Percentiles rank a stretch among this genome's conserved stretches.
Evolutionary conservation across 2,888 invertebrate species (phyloP).

Genomic region (Folsomia candida): DNA sequence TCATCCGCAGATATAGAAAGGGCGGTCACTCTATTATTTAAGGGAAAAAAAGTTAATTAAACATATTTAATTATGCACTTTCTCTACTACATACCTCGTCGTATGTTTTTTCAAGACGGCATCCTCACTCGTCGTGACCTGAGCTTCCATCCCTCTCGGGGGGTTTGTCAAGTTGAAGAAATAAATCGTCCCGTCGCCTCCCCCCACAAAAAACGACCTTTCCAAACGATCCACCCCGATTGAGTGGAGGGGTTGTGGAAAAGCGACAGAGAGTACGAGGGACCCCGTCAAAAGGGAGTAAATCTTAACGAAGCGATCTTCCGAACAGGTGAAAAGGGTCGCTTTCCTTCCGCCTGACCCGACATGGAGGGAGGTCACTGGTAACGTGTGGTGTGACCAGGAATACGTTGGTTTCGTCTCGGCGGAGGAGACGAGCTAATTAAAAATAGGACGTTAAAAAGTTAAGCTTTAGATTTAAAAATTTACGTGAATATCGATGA

Average conservation of each 20-base stretch:
- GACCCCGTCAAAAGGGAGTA: slow-evolving; percentile 71
- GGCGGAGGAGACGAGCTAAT: slow-evolving; percentile 57
- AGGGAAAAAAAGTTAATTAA: background rate
- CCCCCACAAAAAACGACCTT: slow-evolving; percentile 71
- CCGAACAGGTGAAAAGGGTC: slow-evolving; percentile 72
- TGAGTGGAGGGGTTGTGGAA: slow-evolving; percentile 67
- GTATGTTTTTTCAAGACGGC: slow-evolving; percentile 67
- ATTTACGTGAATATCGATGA: background rate
- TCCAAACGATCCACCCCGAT: slow-evolving; percentile 70
- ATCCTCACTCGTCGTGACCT: slow-evolving; percentile 59
- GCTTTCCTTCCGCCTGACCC: slow-evolving; percentile 69
- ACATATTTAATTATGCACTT: slow-evolving; percentile 2
- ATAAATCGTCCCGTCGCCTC: slow-evolving; percentile 67
- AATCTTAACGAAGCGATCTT: slow-evolving; percentile 78
- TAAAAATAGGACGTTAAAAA: slow-evolving; percentile 41
- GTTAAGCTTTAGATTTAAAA: background rate
- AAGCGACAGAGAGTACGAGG: slow-evolving; percentile 70
- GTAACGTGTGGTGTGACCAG: slow-evolving; percentile 75
- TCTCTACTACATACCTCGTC: slow-evolving; percentile 52
- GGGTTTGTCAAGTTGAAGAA: slow-evolving; percentile 67
- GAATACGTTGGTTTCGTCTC: slow-evolving; percentile 63
- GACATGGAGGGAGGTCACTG: slow-evolving; percentile 74
- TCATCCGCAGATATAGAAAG: slow-evolving; percentile 72
- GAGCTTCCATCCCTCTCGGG: slow-evolving; percentile 66
- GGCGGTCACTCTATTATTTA: slow-evolving; percentile 61